These are phyloP conservation scores for Oplegnathus fasciatus DNA, from an alignment of 2,113 vertebrate species.

Conservation along the genomic window DNA sequence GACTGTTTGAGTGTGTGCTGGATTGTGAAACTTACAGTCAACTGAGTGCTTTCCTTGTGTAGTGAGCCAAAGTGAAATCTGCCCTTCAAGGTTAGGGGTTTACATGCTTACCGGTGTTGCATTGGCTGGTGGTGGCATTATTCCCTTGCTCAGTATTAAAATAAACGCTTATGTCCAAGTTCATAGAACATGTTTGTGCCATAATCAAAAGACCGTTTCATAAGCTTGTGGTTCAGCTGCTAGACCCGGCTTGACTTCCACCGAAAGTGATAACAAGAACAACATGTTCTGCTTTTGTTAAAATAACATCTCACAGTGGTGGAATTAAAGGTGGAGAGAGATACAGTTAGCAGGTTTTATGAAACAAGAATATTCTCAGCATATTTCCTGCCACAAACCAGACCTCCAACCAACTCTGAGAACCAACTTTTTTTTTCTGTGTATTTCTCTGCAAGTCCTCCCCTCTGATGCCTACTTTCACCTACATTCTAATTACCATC, in stretches of 20 bases:
- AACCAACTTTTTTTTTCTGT: not conserved
- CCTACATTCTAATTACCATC: not conserved
- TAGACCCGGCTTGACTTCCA: not conserved
- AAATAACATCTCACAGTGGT: not conserved
- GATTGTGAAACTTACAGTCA: not conserved
- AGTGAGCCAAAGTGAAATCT: not conserved
- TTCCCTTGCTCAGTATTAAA: not conserved
- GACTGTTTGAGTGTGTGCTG: not conserved
- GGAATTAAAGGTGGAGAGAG: not conserved
- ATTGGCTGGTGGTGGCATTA: not conserved
- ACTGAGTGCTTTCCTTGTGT: not conserved
- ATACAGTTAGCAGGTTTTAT: too few species aligned
- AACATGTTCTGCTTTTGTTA: conserved; percentile 17
- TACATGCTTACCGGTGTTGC: not conserved
- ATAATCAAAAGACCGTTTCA: not conserved
- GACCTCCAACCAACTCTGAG: not conserved
- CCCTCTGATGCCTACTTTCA: not conserved
- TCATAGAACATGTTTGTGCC: not conserved
- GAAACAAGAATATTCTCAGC: not conserved
- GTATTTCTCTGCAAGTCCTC: not conserved
- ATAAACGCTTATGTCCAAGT: not conserved
- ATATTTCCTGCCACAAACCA: conserved; percentile 5
- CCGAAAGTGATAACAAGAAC: conserved; percentile 27
- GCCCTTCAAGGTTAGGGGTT: not conserved
- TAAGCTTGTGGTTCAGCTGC: not conserved